Conservation (phyloP, 2,113 vertebrate genomes). For the Phoxinus phoxinus region DNA sequence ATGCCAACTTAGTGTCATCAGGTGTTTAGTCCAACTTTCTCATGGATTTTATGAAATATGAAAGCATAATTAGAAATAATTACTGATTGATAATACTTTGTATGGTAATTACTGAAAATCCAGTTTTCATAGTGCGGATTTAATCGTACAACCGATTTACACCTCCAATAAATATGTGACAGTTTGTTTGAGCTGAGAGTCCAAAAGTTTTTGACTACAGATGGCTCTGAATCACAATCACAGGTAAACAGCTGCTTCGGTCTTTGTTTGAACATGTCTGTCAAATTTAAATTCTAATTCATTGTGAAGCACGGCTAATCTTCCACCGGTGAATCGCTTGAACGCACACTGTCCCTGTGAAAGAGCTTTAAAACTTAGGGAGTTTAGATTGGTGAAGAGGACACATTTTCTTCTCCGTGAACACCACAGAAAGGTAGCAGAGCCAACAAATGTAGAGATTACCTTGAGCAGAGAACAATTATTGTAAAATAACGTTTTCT, state of each 20-base stretch:
- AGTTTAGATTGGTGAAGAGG: conserved; percentile 43
- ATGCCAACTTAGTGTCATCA: not conserved
- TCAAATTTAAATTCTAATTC: conserved; percentile 58
- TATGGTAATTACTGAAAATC: not conserved
- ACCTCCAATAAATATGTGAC: not conserved
- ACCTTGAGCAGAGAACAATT: conserved; percentile 6
- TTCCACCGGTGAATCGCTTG: conserved; percentile 37
- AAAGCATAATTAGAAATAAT: conserved; percentile 16
- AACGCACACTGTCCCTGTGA: conserved; percentile 42
- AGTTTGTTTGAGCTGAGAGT: conserved; percentile 25
- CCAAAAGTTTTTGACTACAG: conserved; percentile 40
- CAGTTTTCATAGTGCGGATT: not conserved
- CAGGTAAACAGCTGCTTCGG: conserved; percentile 49
- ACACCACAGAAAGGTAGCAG: conserved; percentile 10
- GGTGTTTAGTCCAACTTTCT: not conserved
- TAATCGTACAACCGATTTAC: conserved; percentile 2
- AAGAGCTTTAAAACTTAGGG: conserved; percentile 44
- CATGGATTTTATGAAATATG: not conserved
- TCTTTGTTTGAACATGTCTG: conserved; percentile 53
- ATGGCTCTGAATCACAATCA: conserved; percentile 50
- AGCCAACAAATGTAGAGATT: conserved; percentile 2
- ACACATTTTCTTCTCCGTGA: conserved; percentile 45
- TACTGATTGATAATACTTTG: conserved; percentile 4
- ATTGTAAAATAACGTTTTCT: not conserved
- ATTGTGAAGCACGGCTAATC: conserved; percentile 55